These are phyloP conservation scores for Gallinago media DNA, from an alignment of 2,113 vertebrate genomes.

Conservation along the genomic window DNA sequence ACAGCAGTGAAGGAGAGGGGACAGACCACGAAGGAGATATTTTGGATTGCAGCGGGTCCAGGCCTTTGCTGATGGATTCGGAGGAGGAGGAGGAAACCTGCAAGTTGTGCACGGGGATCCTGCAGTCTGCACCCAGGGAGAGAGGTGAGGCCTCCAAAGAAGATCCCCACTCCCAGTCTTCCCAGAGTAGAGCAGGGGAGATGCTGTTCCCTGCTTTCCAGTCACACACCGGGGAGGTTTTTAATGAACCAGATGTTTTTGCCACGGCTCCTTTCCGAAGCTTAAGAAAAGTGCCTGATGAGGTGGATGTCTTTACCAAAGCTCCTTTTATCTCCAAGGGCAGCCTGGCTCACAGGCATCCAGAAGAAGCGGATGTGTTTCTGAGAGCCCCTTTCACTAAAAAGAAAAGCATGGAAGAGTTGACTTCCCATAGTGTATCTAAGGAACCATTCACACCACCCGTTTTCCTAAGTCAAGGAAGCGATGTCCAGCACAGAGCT, in stretches of 20 bases:
- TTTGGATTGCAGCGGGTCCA: conserved; percentile 90
- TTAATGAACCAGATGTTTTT: conserved; percentile 82
- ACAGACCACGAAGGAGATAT: conserved; percentile 79
- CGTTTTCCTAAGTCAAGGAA: neutral
- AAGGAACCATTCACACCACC: neutral
- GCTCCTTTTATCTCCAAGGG: conserved; percentile 87
- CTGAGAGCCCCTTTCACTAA: conserved; percentile 93
- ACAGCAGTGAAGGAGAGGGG: conserved; percentile 93
- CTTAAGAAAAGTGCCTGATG: conserved; percentile 70
- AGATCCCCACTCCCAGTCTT: neutral
- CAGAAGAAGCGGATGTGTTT: conserved; percentile 87
- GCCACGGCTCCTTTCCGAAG: conserved; percentile 87
- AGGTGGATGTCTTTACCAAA: conserved; percentile 88
- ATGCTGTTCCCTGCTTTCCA: conserved; percentile 24
- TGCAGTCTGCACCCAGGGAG: conserved; percentile 24
- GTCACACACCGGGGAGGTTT: neutral
- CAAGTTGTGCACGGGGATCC: neutral
- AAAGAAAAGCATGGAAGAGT: conserved; percentile 79
- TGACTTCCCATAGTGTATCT: neutral
- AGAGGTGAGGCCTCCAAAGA: neutral
- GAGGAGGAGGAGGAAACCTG: conserved; percentile 88
- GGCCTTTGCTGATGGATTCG: conserved; percentile 91
- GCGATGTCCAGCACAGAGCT: neutral
- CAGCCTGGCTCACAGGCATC: neutral
- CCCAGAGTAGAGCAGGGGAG: neutral